These are phyloP conservation scores for Protobothrops flavoviridis DNA, from an alignment of 2,113 vertebrate genomes.

Conservation along the genomic window DNA sequence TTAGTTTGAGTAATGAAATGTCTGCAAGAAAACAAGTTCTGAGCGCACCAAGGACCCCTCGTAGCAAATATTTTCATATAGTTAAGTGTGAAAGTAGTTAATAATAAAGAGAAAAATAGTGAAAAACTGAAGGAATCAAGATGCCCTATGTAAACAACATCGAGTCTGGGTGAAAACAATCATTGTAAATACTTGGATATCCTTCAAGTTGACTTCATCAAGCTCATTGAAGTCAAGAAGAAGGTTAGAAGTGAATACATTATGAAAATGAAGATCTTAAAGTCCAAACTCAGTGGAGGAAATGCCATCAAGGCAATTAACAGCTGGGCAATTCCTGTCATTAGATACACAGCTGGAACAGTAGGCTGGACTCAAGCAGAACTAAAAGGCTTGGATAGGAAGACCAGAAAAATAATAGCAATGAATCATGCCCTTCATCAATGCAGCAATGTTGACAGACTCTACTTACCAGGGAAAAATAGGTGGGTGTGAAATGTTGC, in stretches of 20 bases:
- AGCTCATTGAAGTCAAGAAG: background rate
- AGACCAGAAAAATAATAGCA: background rate
- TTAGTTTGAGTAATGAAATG: background rate
- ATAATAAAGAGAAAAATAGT: background rate
- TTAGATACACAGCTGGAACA: background rate
- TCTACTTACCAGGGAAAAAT: background rate
- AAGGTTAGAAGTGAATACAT: background rate
- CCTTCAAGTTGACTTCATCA: background rate
- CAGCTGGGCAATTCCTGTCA: background rate
- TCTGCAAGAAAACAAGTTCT: background rate
- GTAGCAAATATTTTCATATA: background rate
- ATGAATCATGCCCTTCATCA: background rate
- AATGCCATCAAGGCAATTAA: background rate
- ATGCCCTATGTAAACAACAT: background rate
- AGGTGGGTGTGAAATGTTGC: background rate
- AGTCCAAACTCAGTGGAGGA: background rate
- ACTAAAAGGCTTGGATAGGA: background rate
- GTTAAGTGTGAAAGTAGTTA: background rate
- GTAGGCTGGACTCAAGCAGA: background rate
- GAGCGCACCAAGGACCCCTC: background rate
- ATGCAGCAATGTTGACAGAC: background rate
- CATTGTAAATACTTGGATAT: background rate
- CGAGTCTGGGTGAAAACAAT: background rate
- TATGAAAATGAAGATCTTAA: background rate
- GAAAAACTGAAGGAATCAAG: background rate